Evolutionary conservation across 2,113 vertebrate genomes (phyloP).

Genomic region (Anolis carolinensis): DNA sequence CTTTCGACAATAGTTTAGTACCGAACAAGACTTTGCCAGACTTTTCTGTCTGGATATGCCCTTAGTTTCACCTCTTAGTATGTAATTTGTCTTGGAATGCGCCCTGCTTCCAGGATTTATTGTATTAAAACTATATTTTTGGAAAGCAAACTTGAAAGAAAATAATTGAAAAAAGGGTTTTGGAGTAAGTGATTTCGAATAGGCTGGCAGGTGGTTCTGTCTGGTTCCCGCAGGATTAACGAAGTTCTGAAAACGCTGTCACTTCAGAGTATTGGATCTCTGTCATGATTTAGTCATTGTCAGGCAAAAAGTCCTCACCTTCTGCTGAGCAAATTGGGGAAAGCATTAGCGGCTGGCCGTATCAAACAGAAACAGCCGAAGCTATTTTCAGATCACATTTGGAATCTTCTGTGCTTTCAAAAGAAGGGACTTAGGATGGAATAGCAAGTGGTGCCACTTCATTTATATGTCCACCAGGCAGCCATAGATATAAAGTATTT

Average conservation of each 20-base stretch:
- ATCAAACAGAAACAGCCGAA: slow-evolving; percentile 35
- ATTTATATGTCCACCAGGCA: not conserved
- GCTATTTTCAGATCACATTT: slow-evolving; percentile 19
- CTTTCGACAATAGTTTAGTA: not conserved
- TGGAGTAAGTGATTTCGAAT: slow-evolving; percentile 57
- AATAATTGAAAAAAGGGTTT: slow-evolving; percentile 58
- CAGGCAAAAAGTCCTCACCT: slow-evolving; percentile 35
- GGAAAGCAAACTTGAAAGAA: slow-evolving; percentile 48
- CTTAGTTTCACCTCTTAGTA: slow-evolving; percentile 24
- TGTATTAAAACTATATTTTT: slow-evolving; percentile 49
- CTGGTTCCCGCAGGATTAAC: slow-evolving; percentile 43
- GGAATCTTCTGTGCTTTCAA: slow-evolving; percentile 9
- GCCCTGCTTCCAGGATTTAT: slow-evolving; percentile 48
- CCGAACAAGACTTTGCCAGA: not conserved
- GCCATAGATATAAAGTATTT: not conserved
- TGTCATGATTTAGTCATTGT: slow-evolving; percentile 50
- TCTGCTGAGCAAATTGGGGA: slow-evolving; percentile 14
- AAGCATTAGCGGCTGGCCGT: slow-evolving; percentile 22
- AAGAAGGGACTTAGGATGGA: slow-evolving; percentile 23
- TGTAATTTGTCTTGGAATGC: slow-evolving; percentile 41
- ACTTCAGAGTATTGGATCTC: slow-evolving; percentile 28
- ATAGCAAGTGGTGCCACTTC: slow-evolving; percentile 29
- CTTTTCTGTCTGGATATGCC: not conserved
- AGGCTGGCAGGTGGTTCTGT: slow-evolving; percentile 41
- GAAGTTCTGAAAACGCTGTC: slow-evolving; percentile 50